Percentiles rank a stretch among this genome's conserved stretches.
phyloP scores from a whole-genome alignment of 2,888 invertebrate species.

The Standfussiana lucernea region DNA sequence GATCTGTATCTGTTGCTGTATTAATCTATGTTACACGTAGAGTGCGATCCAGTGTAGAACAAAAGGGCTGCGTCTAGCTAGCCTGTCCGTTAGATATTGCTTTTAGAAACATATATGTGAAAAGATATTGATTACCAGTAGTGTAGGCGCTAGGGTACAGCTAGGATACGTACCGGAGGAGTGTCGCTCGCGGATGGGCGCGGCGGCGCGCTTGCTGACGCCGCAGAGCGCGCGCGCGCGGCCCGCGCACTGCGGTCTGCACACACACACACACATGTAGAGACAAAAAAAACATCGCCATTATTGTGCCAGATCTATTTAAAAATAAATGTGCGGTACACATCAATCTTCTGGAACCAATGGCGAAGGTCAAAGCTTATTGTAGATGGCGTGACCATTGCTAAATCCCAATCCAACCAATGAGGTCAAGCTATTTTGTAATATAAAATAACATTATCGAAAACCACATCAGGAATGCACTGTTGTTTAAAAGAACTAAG shows the following conservation, averaged over 20 bases:
- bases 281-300: not conserved
- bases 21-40: too few relatives aligned
- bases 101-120: not conserved
- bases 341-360: not conserved
- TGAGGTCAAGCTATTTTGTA: too few relatives aligned
- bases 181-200: conserved; percentile 49
- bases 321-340: too few relatives aligned
- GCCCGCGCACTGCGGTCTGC: conserved; percentile 73
- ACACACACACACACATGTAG: not conserved
- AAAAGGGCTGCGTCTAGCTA: not conserved
- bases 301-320: too few relatives aligned
- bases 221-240: conserved; percentile 54
- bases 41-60: not conserved
- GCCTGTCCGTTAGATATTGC: not conserved
- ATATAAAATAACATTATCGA: too few relatives aligned
- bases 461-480: too few relatives aligned
- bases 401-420: not conserved
- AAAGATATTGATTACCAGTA: not conserved
- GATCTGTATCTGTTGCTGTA: too few relatives aligned
- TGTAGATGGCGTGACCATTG: not conserved
- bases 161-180: conserved; percentile 21
- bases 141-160: not conserved
- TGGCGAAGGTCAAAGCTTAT: not conserved
- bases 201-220: conserved; percentile 50
- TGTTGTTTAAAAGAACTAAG: too few relatives aligned